phyloP scores from a whole-genome alignment of 2,113 vertebrate species.

The Pavo muticus region DNA sequence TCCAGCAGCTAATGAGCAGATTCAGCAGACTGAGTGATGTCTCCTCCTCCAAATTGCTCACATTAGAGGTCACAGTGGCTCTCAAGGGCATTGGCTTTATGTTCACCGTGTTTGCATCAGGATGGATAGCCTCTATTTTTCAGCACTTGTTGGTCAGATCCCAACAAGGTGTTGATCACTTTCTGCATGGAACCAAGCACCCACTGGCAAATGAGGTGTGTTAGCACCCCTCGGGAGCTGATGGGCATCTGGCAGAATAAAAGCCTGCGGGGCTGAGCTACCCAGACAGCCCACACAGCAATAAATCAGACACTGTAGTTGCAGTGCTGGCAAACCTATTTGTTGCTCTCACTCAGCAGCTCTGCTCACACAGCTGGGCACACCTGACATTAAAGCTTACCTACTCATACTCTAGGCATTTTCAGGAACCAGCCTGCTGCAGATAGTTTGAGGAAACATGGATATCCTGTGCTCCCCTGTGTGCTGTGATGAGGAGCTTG shows the following conservation, averaged over 20 bases:
- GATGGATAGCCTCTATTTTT: conserved; percentile 17
- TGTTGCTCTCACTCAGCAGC: neutral
- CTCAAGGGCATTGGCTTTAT: neutral
- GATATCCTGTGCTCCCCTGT: neutral
- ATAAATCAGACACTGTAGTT: neutral
- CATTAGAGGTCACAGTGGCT: neutral
- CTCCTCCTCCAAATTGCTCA: neutral
- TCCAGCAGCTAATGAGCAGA: conserved; percentile 26
- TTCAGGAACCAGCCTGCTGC: neutral
- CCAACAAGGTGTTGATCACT: neutral
- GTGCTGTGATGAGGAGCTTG: neutral
- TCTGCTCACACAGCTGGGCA: neutral
- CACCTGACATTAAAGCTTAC: neutral
- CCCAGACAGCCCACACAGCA: neutral
- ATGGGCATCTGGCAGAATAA: conserved; percentile 41
- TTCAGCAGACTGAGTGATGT: conserved; percentile 16
- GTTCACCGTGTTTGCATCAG: neutral
- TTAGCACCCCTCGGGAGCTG: neutral
- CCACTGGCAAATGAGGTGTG: neutral
- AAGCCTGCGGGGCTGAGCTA: neutral
- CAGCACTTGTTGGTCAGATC: neutral
- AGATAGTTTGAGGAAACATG: neutral
- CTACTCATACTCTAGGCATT: neutral
- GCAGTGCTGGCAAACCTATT: conserved; percentile 17
- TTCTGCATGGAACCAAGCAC: neutral